Percentiles rank a stretch among this genome's conserved stretches.
Evolutionary conservation across 2,797 vertebrate species (phyloP).

Genomic region (Alfaro cultratus): DNA sequence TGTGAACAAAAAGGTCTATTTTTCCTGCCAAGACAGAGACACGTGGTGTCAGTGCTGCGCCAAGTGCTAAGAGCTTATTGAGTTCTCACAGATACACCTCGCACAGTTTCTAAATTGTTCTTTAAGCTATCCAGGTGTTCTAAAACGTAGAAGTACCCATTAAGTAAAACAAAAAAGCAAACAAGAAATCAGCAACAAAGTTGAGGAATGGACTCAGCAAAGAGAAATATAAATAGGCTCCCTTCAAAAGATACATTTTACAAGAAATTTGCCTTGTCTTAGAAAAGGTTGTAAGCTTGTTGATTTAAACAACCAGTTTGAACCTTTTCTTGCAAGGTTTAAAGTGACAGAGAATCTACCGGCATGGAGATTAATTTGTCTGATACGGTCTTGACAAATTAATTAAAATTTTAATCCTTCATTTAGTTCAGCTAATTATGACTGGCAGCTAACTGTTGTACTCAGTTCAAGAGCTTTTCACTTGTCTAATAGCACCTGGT

Average conservation of each 20-base stretch:
- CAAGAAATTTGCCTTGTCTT: not conserved
- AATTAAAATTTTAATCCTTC: conserved; percentile 1
- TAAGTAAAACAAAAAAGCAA: conserved; percentile 34
- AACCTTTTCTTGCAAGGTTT: conserved; percentile 5
- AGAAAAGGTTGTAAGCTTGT: not conserved
- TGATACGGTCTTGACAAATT: conserved; percentile 19
- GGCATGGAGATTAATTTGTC: not conserved
- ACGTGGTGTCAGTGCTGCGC: conserved; percentile 11
- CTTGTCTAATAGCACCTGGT: conserved; percentile 82
- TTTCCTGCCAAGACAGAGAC: conserved; percentile 10
- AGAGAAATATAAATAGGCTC: not conserved
- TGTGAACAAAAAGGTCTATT: conserved; percentile 17
- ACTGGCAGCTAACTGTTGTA: conserved; percentile 31
- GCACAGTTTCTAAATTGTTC: conserved; percentile 32
- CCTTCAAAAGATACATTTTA: conserved; percentile 11
- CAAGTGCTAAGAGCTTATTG: conserved; percentile 8
- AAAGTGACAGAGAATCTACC: not conserved
- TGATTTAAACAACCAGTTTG: conserved; percentile 18
- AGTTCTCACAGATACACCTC: not conserved
- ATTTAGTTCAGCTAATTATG: conserved; percentile 14
- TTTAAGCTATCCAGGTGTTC: conserved; percentile 38
- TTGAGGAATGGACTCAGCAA: not conserved
- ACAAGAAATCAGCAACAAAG: conserved; percentile 27
- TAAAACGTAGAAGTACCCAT: conserved; percentile 46
- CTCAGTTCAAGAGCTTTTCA: conserved; percentile 55